These are phyloP conservation scores for Troides helena DNA, from an alignment of 2,888 invertebrate species.

Conservation along the genomic window DNA sequence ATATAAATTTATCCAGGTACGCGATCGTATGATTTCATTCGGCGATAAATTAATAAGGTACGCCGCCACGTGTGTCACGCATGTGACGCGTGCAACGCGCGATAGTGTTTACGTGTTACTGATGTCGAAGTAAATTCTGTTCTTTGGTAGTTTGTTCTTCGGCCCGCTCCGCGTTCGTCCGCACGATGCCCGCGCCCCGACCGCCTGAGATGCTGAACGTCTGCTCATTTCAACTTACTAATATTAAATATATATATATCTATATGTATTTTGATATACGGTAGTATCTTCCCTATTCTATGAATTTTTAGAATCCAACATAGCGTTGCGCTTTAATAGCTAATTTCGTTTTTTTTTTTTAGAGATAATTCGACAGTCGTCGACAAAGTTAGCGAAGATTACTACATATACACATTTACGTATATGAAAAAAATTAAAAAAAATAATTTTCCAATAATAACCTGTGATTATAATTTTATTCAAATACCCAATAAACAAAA, in stretches of 20 bases:
- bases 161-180: constrained; percentile 36
- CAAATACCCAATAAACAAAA: no score
- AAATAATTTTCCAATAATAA: no score
- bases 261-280: background rate
- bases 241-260: background rate
- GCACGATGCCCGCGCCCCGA: constrained; percentile 47
- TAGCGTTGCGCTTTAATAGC: constrained; percentile 26
- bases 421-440: no score
- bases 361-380: constrained; percentile 10
- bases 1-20: constrained; percentile 4
- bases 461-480: no score
- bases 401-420: background rate
- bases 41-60: background rate
- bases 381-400: constrained; percentile 6
- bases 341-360: constrained; percentile 18
- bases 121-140: background rate
- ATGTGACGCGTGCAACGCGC: no score
- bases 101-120: background rate
- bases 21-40: background rate
- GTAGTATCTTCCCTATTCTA: constrained; percentile 15
- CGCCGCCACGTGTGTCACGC: background rate
- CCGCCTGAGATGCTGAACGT: constrained; percentile 55
- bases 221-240: constrained; percentile 37
- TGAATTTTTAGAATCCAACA: constrained; percentile 30
- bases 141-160: background rate